Conservation (phyloP, 2,888 invertebrate species). For the Drosophila anceps region DNA sequence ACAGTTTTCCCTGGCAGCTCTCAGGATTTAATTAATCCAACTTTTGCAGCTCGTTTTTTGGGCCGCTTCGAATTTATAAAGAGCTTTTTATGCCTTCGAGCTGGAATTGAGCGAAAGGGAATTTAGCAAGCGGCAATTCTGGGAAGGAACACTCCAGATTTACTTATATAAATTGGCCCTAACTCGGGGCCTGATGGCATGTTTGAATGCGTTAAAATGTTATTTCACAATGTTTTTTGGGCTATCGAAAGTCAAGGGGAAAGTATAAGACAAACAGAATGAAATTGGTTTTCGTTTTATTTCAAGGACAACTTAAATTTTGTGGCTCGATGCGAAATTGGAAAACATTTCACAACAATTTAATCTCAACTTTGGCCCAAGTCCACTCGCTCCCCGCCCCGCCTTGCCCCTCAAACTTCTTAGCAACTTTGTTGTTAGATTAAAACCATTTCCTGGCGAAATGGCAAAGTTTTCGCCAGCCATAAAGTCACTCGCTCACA, state of each 20-base stretch:
- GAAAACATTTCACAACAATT: constrained; percentile 54
- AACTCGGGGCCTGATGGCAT: not conserved
- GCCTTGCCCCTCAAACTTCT: constrained; percentile 15
- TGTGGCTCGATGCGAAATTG: constrained; percentile 14
- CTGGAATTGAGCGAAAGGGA: not conserved
- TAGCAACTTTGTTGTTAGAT: constrained; percentile 70
- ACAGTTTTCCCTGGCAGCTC: constrained; percentile 14
- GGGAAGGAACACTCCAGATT: constrained; percentile 5
- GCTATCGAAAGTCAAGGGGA: not conserved
- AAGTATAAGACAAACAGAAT: constrained; percentile 19
- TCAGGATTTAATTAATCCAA: constrained; percentile 42
- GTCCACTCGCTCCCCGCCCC: constrained; percentile 33
- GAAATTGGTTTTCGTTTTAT: constrained; percentile 61
- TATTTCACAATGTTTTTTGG: constrained; percentile 25
- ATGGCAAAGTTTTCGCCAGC: constrained; percentile 58
- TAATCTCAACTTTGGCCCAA: constrained; percentile 34
- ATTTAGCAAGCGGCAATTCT: constrained; percentile 9
- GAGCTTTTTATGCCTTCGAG: not conserved
- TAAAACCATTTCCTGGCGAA: constrained; percentile 68
- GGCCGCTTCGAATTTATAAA: constrained; percentile 5
- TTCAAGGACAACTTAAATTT: constrained; percentile 76
- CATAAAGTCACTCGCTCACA: constrained; percentile 33
- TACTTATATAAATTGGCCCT: constrained; percentile 8
- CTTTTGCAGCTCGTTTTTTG: constrained; percentile 2
- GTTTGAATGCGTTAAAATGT: constrained; percentile 19